phyloP scores from a whole-genome alignment of 1,140 invertebrate species.

The Hyles euphorbiae region DNA sequence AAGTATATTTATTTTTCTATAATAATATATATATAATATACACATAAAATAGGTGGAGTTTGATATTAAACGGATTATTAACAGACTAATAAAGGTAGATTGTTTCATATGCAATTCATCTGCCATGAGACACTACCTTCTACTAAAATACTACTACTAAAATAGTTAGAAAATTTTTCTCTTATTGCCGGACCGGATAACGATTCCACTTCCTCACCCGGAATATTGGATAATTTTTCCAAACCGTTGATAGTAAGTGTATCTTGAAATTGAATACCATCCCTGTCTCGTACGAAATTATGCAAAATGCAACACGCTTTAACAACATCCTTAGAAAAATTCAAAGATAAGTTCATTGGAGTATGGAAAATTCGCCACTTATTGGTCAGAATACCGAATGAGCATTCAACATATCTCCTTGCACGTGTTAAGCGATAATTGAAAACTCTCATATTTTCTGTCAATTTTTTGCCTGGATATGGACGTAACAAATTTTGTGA shows the following conservation, averaged over 20 bases:
- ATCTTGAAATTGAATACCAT: slow-evolving; percentile 40
- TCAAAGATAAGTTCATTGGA: slow-evolving; percentile 40
- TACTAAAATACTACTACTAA: slow-evolving; percentile 21
- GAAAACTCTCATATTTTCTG: slow-evolving; percentile 45
- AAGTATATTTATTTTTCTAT: too few relatives aligned
- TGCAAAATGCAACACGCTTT: slow-evolving; percentile 51
- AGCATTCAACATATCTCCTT: slow-evolving; percentile 29
- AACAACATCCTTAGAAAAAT: slow-evolving; percentile 42
- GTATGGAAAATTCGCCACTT: slow-evolving; percentile 57
- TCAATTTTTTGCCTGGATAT: slow-evolving; percentile 37
- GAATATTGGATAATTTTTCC: too few relatives aligned
- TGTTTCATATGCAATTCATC: slow-evolving; percentile 11
- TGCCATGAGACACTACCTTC: slow-evolving; percentile 16
- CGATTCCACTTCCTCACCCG: slow-evolving; percentile 3
- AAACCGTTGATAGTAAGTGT: slow-evolving; percentile 21
- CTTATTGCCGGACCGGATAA: slow-evolving; percentile 18
- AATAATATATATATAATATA: too few relatives aligned
- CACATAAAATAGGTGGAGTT: too few relatives aligned
- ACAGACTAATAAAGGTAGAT: too few relatives aligned
- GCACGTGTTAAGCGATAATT: slow-evolving; percentile 22
- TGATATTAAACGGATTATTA: too few relatives aligned
- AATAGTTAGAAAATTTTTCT: slow-evolving; percentile 28
- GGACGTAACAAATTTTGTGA: slow-evolving; percentile 30
- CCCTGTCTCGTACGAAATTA: slow-evolving; percentile 49
- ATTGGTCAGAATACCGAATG: slow-evolving; percentile 41